Evolutionary conservation across 2,113 vertebrate species (phyloP).

Genomic region (Pitta sordida): DNA sequence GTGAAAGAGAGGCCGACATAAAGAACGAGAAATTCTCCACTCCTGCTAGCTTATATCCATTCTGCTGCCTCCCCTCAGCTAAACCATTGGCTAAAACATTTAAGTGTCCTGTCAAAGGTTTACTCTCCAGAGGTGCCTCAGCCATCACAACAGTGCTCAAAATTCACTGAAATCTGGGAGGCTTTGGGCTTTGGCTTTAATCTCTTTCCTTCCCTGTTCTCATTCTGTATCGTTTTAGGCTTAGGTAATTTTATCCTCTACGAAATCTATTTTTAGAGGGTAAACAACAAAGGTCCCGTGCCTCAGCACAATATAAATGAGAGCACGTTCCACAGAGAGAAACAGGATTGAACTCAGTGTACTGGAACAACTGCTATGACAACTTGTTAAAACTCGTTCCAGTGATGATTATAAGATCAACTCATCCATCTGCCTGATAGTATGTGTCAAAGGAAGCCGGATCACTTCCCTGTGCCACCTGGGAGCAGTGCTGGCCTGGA

Average conservation of each 20-base stretch:
- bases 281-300: constrained; percentile 7
- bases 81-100: not conserved
- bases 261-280: constrained; percentile 33
- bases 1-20: not conserved
- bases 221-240: not conserved
- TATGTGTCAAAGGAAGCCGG: not conserved
- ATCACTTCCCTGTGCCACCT: not conserved
- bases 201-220: constrained; percentile 8
- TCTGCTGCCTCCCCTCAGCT: not conserved
- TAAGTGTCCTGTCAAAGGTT: constrained; percentile 28
- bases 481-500: not conserved
- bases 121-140: constrained; percentile 13
- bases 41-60: constrained; percentile 16
- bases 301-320: constrained; percentile 9
- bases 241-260: constrained; percentile 29
- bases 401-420: not conserved
- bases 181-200: constrained; percentile 3
- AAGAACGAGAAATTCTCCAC: not conserved
- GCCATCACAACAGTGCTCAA: not conserved
- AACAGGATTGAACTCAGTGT: not conserved
- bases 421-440: not conserved
- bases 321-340: constrained; percentile 22
- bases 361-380: constrained; percentile 44
- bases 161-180: not conserved
- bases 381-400: constrained; percentile 47